Base-by-base conservation (phyloP, 37 sponge, comb jelly and placozoan genomes). In the Ephydatia muelleri region DNA sequence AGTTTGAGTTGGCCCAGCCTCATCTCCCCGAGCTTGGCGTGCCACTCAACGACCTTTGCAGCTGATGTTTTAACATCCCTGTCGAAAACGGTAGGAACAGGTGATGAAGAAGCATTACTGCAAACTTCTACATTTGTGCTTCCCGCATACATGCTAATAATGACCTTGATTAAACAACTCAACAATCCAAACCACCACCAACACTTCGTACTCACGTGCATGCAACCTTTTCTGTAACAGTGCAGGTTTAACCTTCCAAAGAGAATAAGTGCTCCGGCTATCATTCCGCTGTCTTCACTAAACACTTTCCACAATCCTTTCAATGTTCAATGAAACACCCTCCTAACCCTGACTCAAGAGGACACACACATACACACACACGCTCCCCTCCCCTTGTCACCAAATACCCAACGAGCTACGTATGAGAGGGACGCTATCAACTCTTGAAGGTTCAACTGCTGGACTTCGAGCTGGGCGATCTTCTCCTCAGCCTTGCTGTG, bases 391-490 rank as follows among this genome's bases (percentile, higher is more conserved):
- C 34, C 57, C 57, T 21, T 57, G 1, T 5, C 16, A 57, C 6
- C 6, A 3, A 43, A 43, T 6, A 43, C 43, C 6, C 57, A 14
- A 57, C 57, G 16, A 11, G 57, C 16, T 2, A 40, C 76, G 4
- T 76, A 30, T 74, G 34, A 78, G 64, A 80, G 34, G 5, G 77
- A 37, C 37, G 16, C 43, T 21, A 90, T 31, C 76, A 89, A n/a
- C 49, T 89, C 90, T 38, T 89, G 75, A 19, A 89, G 73, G 67
- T 85, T 80, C 21, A 19, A n/a, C 49, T 86, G 81, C 38, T 90
- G 80, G 3, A 85, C 11, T 68, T 72, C 76, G 2, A 90, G 81
- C 34, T 82, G 75, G 12, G 30, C 77, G 4, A 88, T 21, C 68
- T 82, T 88, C 49, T 83, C 78, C 66, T 88, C 38, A 43, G 68